These are phyloP conservation scores for Leptopilina myrica DNA, from an alignment of 2,888 invertebrate species.

Conservation along the genomic window DNA sequence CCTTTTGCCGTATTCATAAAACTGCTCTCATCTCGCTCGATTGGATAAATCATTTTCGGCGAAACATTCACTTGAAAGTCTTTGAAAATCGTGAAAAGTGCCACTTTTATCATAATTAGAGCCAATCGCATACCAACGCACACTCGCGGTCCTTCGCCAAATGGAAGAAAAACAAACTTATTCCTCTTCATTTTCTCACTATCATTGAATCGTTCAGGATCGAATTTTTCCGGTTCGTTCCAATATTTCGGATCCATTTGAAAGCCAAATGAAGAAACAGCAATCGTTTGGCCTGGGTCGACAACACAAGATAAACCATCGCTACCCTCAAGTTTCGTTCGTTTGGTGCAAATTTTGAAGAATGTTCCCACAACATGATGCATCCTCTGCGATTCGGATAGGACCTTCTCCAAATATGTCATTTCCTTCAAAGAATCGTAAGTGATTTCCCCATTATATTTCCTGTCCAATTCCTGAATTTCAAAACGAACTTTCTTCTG, in stretches of 20 bases:
- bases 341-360: slow-evolving; percentile 58
- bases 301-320: slow-evolving; percentile 61
- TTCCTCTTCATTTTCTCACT: slow-evolving; percentile 54
- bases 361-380: slow-evolving; percentile 45
- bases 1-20: neutral
- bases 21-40: neutral
- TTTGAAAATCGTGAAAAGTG: neutral
- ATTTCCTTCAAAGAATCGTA: slow-evolving; percentile 77
- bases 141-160: too few relatives aligned
- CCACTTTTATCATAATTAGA: neutral
- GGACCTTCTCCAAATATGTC: slow-evolving; percentile 78
- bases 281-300: slow-evolving; percentile 55
- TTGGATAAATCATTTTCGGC: neutral
- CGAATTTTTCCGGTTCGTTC: slow-evolving; percentile 60
- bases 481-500: slow-evolving; percentile 77
- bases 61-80: neutral
- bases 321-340: slow-evolving; percentile 56
- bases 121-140: slow-evolving; percentile 41
- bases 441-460: slow-evolving; percentile 72
- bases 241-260: slow-evolving; percentile 49
- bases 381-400: slow-evolving; percentile 66
- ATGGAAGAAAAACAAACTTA: slow-evolving; percentile 49
- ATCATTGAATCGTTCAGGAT: slow-evolving; percentile 63
- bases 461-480: slow-evolving; percentile 68
- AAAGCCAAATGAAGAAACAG: slow-evolving; percentile 52